These are phyloP conservation scores for Chymomyza procnemis DNA, from an alignment of 2,888 invertebrate genomes.

Conservation along the genomic window DNA sequence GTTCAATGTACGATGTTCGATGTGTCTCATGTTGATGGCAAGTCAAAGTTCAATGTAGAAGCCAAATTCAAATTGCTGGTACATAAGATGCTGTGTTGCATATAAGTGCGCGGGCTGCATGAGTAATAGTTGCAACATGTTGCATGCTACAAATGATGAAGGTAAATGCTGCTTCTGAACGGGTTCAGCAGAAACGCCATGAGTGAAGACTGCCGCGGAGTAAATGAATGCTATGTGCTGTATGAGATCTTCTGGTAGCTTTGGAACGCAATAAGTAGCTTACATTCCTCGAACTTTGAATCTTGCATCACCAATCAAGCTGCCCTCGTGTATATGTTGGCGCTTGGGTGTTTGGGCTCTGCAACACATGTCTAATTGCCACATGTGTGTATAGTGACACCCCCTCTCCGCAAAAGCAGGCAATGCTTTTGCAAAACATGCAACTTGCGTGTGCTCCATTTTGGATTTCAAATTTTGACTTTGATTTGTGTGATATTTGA, in stretches of 20 bases:
- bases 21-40: slow-evolving; percentile 37
- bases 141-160: too few relatives aligned
- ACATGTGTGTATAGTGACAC: slow-evolving; percentile 13
- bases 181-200: too few relatives aligned
- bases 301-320: too few relatives aligned
- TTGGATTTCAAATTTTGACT: slow-evolving; percentile 13
- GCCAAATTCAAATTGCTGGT: slow-evolving; percentile 59
- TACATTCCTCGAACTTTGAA: too few relatives aligned
- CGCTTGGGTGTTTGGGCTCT: not conserved
- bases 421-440: slow-evolving; percentile 43
- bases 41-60: slow-evolving; percentile 67
- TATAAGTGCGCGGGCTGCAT: not conserved
- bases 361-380: slow-evolving; percentile 61
- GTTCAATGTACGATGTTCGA: slow-evolving; percentile 6
- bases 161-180: too few relatives aligned
- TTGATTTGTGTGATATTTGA: slow-evolving; percentile 69
- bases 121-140: too few relatives aligned
- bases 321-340: not conserved
- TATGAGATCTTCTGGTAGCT: too few relatives aligned
- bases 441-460: slow-evolving; percentile 26
- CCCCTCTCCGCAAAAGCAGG: slow-evolving; percentile 29
- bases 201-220: too few relatives aligned
- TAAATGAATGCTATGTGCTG: too few relatives aligned
- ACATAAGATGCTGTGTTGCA: slow-evolving; percentile 47
- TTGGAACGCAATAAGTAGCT: too few relatives aligned